A percentile compares a stretch with the other conserved stretches of the same genome.
phyloP scores from a whole-genome alignment of 2,113 vertebrate species.

The Lucifuga dentata region DNA sequence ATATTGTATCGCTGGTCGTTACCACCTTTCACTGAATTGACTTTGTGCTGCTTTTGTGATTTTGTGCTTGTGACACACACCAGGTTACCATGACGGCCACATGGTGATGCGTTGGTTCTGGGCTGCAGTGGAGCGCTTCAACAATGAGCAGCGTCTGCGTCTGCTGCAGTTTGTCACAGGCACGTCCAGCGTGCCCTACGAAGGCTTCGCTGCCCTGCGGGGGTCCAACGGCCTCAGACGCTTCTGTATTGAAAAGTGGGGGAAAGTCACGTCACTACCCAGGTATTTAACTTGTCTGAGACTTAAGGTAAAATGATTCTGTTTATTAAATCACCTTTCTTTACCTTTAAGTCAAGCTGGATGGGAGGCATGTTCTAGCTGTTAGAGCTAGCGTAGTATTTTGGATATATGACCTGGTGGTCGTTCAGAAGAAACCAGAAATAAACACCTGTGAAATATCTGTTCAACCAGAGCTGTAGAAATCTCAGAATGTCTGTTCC shows the following conservation, averaged over 20 bases:
- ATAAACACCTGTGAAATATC: no score
- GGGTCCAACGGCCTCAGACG: conserved; percentile 95
- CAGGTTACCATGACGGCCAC: conserved; percentile 97
- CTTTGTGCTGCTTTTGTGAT: neutral
- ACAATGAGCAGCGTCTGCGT: conserved; percentile 95
- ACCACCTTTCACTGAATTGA: neutral
- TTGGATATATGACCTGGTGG: no score
- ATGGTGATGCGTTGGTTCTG: conserved; percentile 99
- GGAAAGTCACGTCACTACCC: conserved; percentile 95
- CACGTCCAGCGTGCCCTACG: conserved; percentile 96
- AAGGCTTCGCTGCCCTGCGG: conserved; percentile 93
- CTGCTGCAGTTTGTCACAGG: conserved; percentile 97
- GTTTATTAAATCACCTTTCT: no score
- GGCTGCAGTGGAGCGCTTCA: conserved; percentile 95
- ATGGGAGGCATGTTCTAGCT: no score
- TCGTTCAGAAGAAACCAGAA: no score
- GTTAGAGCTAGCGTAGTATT: no score
- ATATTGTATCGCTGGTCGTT: no score
- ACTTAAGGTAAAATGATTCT: neutral
- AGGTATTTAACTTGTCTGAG: conserved; percentile 80
- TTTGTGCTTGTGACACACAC: conserved; percentile 11
- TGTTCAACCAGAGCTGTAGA: no score
- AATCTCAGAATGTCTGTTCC: no score
- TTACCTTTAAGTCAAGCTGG: no score
- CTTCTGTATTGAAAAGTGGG: conserved; percentile 99